A percentile compares a stretch with the other conserved stretches of the same genome.
Conservation (phyloP, 2,888 invertebrate genomes). For the Drosophila nr. perissopoda region DNA sequence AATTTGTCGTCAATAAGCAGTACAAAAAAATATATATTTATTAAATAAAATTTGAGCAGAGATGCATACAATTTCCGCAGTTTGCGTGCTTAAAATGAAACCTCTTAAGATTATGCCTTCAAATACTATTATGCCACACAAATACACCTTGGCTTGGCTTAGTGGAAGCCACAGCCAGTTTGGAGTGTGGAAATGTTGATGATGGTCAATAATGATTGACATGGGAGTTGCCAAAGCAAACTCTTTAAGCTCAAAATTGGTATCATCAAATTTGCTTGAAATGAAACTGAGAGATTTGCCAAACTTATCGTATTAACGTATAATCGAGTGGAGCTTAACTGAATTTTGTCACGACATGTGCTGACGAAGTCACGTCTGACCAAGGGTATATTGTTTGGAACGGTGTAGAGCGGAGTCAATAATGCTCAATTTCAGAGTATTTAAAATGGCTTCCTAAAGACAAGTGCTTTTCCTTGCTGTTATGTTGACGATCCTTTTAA, state of each 20-base stretch:
- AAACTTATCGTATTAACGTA: constrained; percentile 8
- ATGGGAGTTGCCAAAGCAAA: constrained; percentile 41
- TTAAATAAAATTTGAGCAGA: constrained; percentile 8
- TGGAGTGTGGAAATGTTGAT: constrained; percentile 73
- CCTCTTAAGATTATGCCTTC: constrained; percentile 19
- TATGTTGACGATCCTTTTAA: neutral
- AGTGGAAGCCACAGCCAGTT: constrained; percentile 5
- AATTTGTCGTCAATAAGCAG: constrained; percentile 79
- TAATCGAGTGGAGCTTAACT: neutral
- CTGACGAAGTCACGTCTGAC: neutral
- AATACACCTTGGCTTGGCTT: no score
- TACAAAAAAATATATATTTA: constrained; percentile 12
- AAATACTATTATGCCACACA: neutral
- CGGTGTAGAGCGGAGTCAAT: neutral
- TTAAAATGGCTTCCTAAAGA: neutral
- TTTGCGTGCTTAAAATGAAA: constrained; percentile 39
- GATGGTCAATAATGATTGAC: constrained; percentile 64
- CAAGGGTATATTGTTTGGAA: neutral
- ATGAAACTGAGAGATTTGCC: neutral
- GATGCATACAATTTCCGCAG: constrained; percentile 37
- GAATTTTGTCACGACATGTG: neutral
- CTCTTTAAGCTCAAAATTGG: constrained; percentile 46
- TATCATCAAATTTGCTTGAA: constrained; percentile 36
- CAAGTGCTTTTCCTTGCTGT: neutral
- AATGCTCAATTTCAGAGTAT: neutral